Percentiles rank a stretch among this genome's conserved stretches.
Evolutionary conservation across 2,113 vertebrate species (phyloP).

Genomic region (Nesospiza acunhae): DNA sequence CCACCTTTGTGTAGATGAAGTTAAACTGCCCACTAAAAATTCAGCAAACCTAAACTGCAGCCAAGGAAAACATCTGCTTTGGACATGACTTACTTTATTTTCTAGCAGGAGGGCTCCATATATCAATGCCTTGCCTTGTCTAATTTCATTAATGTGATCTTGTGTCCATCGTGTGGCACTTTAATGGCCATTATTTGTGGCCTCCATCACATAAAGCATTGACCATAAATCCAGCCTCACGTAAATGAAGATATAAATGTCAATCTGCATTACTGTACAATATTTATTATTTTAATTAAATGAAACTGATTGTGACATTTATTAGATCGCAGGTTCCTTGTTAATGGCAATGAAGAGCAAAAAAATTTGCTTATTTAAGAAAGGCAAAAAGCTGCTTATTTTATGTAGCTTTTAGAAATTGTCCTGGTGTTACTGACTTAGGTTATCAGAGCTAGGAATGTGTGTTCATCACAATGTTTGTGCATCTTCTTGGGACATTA

Average conservation of each 20-base stretch:
- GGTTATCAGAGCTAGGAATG: slow-evolving; percentile 8
- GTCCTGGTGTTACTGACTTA: slow-evolving; percentile 71
- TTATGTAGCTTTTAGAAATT: slow-evolving; percentile 73
- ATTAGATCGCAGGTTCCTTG: slow-evolving; percentile 86
- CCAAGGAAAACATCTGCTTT: slow-evolving; percentile 64
- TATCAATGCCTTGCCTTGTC: slow-evolving; percentile 79
- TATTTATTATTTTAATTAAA: slow-evolving; percentile 99
- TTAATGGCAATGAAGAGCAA: slow-evolving; percentile 82
- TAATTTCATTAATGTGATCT: slow-evolving; percentile 91
- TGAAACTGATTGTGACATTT: slow-evolving; percentile 90
- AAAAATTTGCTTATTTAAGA: slow-evolving; percentile 76
- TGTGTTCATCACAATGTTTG: neutral
- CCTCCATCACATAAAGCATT: slow-evolving; percentile 83
- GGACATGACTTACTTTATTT: slow-evolving; percentile 47
- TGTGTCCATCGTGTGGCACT: slow-evolving; percentile 84
- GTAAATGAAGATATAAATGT: slow-evolving; percentile 87
- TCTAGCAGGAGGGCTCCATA: slow-evolving; percentile 55
- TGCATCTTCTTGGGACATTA: neutral
- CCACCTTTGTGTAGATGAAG: neutral
- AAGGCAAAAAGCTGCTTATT: slow-evolving; percentile 73
- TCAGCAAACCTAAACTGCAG: neutral
- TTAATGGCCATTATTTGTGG: slow-evolving; percentile 95
- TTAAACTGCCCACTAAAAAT: slow-evolving; percentile 37
- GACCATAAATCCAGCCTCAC: slow-evolving; percentile 84
- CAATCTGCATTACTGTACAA: slow-evolving; percentile 86